A percentile compares a stretch with the other conserved stretches of the same genome.
Evolutionary conservation across 2,888 invertebrate species (phyloP).

Genomic region (Cancer borealis): DNA sequence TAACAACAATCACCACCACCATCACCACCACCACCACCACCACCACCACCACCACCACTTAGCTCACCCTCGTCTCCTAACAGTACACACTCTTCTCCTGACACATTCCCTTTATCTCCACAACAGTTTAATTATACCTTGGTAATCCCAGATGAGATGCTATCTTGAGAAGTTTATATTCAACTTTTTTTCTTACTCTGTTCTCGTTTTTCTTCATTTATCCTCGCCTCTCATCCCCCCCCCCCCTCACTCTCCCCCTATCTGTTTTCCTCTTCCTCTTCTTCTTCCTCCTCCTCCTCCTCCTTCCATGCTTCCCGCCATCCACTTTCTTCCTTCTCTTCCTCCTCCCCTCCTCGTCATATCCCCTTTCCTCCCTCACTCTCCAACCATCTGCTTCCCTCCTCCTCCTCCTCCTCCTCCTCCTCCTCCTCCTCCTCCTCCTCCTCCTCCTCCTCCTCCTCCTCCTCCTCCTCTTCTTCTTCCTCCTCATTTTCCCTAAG

Average conservation of each 20-base stretch:
- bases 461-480: neutral
- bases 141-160: neutral
- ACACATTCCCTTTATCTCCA: slow-evolving; percentile 28
- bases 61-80: neutral
- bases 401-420: neutral
- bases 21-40: neutral
- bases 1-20: neutral
- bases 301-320: neutral
- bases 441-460: neutral
- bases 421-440: neutral
- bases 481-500: neutral
- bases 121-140: slow-evolving; percentile 40
- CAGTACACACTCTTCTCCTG: neutral
- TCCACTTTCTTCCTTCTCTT: neutral
- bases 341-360: neutral
- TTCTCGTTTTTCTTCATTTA: neutral
- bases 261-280: neutral
- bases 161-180: neutral
- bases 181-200: neutral
- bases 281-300: neutral
- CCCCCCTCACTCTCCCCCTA: neutral
- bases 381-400: no score
- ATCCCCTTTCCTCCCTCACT: neutral
- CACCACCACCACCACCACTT: slow-evolving; percentile 3
- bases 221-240: neutral